A percentile compares a stretch with the other conserved stretches of the same genome.
Conservation (phyloP, 2,797 vertebrate species). For the Coluber constrictor region DNA sequence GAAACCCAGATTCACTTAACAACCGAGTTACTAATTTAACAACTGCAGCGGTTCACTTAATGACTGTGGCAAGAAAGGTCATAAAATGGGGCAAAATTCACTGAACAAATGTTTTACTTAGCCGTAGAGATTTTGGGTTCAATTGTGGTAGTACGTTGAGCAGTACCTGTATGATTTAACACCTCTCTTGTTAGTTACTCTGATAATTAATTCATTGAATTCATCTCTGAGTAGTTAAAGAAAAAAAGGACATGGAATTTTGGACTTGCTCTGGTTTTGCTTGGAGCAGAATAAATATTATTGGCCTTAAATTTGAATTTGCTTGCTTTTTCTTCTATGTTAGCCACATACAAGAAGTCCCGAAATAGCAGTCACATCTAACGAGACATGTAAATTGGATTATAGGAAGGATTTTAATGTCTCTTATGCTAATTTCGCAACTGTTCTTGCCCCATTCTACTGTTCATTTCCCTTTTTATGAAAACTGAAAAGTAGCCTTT, state of each 20-base stretch:
- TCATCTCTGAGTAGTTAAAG: not conserved
- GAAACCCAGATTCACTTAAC: too few relatives aligned
- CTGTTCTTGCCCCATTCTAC: not conserved
- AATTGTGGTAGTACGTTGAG: too few relatives aligned
- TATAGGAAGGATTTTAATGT: conserved; percentile 18
- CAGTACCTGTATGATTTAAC: not conserved
- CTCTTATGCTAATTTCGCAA: conserved; percentile 19
- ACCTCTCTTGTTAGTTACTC: not conserved
- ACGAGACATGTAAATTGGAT: conserved; percentile 36
- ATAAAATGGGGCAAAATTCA: too few relatives aligned
- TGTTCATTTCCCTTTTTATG: conserved; percentile 36
- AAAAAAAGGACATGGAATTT: not conserved
- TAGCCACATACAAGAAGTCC: conserved; percentile 5
- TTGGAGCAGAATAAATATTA: not conserved
- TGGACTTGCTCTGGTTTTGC: not conserved
- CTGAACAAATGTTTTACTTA: too few relatives aligned
- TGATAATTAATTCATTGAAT: not conserved
- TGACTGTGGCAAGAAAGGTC: too few relatives aligned
- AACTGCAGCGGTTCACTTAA: too few relatives aligned
- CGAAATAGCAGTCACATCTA: conserved; percentile 24
- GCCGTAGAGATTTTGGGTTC: too few relatives aligned
- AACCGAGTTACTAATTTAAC: too few relatives aligned
- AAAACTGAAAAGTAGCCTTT: conserved; percentile 16
- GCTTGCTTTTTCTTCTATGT: not conserved
- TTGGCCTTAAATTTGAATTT: not conserved